Base-by-base conservation (phyloP, 2,113 vertebrate species). In the Chionodraco myersi region DNA sequence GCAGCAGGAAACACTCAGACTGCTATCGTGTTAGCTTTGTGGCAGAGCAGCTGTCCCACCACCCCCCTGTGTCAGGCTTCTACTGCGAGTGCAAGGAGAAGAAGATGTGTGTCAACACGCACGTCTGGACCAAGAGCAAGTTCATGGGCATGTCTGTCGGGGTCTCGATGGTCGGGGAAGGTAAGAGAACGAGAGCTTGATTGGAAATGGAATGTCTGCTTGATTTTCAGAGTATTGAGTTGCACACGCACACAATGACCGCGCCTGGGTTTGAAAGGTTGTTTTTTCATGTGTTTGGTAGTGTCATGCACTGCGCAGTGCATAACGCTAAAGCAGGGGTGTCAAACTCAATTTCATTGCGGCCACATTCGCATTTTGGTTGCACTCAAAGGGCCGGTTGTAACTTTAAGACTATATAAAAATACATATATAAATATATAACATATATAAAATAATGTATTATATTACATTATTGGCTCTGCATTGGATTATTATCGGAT, bases 71-170 rank as follows among this genome's bases (percentile, higher is more conserved):
- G 61, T 97, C 97, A 45, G 96, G 96, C 80, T 98, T 98, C 93
- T 98, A 98, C 91, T 97, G 96, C 54, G 97, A 98, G 91, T 97
- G 97, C 93, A 96, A 95, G 78, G 97, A 98, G 92, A 95, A 95
- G 91, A 94, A 93, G 77, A 95, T 97, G 90, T 98, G 96, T 6
- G 93, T 96, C 70, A 97, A 96, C 75, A 93, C 96, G 59, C 96
- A 98, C 0, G 92, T 98, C 9, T 98, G 97, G 97, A 98, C 97
- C 92, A 98, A 97, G 90, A 98, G 97, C 96, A 98, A 98, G 94
- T 97, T 98, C 86, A 94, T 98, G 96, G 97, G 97, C 87, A 97
- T 98, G 97, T 98, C 97, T 16, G 94, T 98, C 83, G 97, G 97
- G 63, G 96, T 98, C 84, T 97, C 97, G 26, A 98, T 98, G 97